Evolutionary conservation across 2,888 invertebrate species (phyloP), one percentile per base, ranked within the genome.

Genomic region (Drosophila neonasuta): DNA sequence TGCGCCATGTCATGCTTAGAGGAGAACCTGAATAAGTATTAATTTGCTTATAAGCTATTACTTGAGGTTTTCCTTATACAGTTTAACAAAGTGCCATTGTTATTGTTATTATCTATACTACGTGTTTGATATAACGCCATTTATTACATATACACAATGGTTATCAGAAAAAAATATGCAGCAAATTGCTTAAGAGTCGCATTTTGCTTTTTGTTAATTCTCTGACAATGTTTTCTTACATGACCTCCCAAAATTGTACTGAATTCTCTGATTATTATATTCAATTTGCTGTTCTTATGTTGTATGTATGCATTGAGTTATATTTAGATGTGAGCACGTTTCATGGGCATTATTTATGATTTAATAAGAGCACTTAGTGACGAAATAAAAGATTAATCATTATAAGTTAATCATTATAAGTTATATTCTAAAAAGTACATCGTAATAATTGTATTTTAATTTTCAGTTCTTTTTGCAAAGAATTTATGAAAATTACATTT

Each of bases 261-360:
- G 71, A 64, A 72, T 75, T 69, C 67, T 57, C 49, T 67, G 74
- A 77, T 85, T 79, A 52, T 56, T 52, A 42, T 42, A 46, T 59
- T 41, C 34, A 10, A 17, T 20, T 24, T 39, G 10, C 78, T 74
- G 41, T 66, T 65, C 46, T 45, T 41, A 36, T 41, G 54, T 54
- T 60, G n/a, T 64, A 49, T 65, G 30, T 68, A 45, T 74, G 54
- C 60, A 44, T 57, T 59, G 58, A 10, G 36, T 59, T 86, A 81
- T 65, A 64, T 83, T 78, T 83, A 83, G 78, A 59, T 17, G 15
- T 50, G 58, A 58, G 64, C 77, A 79, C 70, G 67, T 77, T 79
- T 71, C 24, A 68, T 58, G 64, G 42, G 55, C 69, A 63, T 57
- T 62, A 79, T 79, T 77, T 66, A 60, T 68, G 62, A 50, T 30